Evolutionary conservation across 2,888 invertebrate genomes (phyloP).

Genomic region (Stenoptilia bipunctidactyla): DNA sequence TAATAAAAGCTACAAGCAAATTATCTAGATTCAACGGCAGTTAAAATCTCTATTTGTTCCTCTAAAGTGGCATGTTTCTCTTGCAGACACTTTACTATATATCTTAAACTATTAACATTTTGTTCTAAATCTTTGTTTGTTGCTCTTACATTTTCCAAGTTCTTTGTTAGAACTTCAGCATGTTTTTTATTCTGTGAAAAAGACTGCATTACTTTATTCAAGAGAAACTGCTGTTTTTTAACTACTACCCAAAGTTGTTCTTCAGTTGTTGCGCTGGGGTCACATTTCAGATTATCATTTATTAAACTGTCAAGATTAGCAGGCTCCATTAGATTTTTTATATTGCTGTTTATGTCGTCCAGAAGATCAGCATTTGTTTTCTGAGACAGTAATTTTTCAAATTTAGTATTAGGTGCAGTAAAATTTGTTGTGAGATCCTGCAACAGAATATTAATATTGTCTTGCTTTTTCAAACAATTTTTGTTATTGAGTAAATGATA

Average conservation of each 20-base stretch:
- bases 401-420: slow-evolving; percentile 17
- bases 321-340: slow-evolving; percentile 36
- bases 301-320: slow-evolving; percentile 35
- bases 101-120: slow-evolving; percentile 43
- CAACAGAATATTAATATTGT: too few species aligned
- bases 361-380: slow-evolving; percentile 40
- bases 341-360: slow-evolving; percentile 34
- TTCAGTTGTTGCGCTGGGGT: slow-evolving; percentile 36
- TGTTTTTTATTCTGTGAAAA: slow-evolving; percentile 42
- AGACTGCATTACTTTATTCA: slow-evolving; percentile 36
- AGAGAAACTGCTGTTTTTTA: slow-evolving; percentile 52
- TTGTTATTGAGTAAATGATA: too few species aligned
- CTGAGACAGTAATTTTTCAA: slow-evolving; percentile 35
- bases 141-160: slow-evolving; percentile 29
- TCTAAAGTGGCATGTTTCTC: slow-evolving; percentile 57
- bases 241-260: slow-evolving; percentile 46
- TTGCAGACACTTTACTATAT: slow-evolving; percentile 53
- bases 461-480: too few species aligned
- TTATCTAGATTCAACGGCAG: slow-evolving; percentile 51
- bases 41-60: slow-evolving; percentile 57
- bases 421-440: too few species aligned
- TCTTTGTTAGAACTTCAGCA: slow-evolving; percentile 38
- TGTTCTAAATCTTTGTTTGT: slow-evolving; percentile 38
- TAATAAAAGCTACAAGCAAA: slow-evolving; percentile 7
- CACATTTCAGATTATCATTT: slow-evolving; percentile 38